phyloP scores from a whole-genome alignment of 2,888 invertebrate species.

The Hypena proboscidalis region DNA sequence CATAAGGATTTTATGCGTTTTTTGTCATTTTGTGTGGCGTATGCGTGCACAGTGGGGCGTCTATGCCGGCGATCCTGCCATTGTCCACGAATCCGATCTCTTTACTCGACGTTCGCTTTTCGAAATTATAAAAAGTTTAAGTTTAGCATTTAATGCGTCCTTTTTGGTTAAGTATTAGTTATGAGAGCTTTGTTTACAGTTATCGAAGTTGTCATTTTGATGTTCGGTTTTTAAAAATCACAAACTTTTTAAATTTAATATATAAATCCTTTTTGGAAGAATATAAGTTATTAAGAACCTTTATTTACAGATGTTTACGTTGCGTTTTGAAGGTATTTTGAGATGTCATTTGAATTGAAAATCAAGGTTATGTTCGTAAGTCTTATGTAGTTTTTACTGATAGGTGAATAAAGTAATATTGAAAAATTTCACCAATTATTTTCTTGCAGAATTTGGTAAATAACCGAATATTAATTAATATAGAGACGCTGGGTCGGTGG shows the following conservation, averaged over 20 bases:
- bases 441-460: too few species aligned
- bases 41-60: slow-evolving; percentile 73
- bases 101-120: slow-evolving; percentile 75
- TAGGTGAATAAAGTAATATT: too few species aligned
- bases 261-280: too few species aligned
- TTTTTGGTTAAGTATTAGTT: slow-evolving; percentile 33
- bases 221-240: too few species aligned
- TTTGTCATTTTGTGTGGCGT: slow-evolving; percentile 70
- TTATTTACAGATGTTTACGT: too few species aligned
- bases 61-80: slow-evolving; percentile 65
- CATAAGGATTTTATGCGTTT: slow-evolving; percentile 77
- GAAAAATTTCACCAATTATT: too few species aligned
- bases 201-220: slow-evolving; percentile 4
- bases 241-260: too few species aligned
- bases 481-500: too few species aligned
- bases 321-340: not conserved
- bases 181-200: slow-evolving; percentile 30
- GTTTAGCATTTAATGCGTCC: slow-evolving; percentile 58
- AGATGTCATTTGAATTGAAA: not conserved
- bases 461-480: too few species aligned
- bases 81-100: slow-evolving; percentile 77
- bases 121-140: slow-evolving; percentile 77
- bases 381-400: too few species aligned
- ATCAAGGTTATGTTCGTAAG: not conserved
- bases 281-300: too few species aligned